Base-by-base conservation (phyloP, 2,888 invertebrate species). In the Odiellus spinosus region DNA sequence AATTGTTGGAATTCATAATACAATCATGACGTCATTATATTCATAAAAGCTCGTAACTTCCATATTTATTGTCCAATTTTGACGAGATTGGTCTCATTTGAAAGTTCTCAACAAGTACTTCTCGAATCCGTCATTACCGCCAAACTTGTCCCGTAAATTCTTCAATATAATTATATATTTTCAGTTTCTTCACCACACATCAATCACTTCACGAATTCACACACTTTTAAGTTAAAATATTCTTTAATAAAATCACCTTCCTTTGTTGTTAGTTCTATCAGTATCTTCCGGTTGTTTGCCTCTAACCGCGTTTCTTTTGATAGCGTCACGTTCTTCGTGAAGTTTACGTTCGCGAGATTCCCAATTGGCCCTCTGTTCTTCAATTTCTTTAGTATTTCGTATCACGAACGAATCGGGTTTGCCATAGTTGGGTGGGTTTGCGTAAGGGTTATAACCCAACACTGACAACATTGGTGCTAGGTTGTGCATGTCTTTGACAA, bases 401-500 rank as follows among this genome's bases (percentile, higher is more conserved):
- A 78, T 76, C 51, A 82, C 81, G 65, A 76, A 71, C 56, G 74
- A 71, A 67, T 86, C 85, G 36, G 86, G 82, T 59, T 77, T 74
- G 57, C 86, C 88, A 72, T 98, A 98, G 64, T 81, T 78, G 54
- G 96, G 96, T 53, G 95, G 93, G 74, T 93, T 95, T 60, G 83
- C 85, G 66, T 82, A 78, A 26, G 96, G 95, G 73, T 96, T 91
- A 71, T 98, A 98, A 53, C 95, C 87, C 42, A 73, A 59, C 18
- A 81, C 77, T 38, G 82, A 79, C 58, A 95, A 74, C 93, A 95
- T 95, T 51, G 93, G 93, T 55, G 93, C 93, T 59, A 93, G 77
- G 59, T 81, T 79, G 14, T 82, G 80, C 87, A 91, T 88, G 66
- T 91, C 88, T 53, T 76, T 76, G 53, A 90, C 77, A 51, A 95